Conservation (phyloP, 2,113 vertebrate genomes). For the Spea bombifrons region DNA sequence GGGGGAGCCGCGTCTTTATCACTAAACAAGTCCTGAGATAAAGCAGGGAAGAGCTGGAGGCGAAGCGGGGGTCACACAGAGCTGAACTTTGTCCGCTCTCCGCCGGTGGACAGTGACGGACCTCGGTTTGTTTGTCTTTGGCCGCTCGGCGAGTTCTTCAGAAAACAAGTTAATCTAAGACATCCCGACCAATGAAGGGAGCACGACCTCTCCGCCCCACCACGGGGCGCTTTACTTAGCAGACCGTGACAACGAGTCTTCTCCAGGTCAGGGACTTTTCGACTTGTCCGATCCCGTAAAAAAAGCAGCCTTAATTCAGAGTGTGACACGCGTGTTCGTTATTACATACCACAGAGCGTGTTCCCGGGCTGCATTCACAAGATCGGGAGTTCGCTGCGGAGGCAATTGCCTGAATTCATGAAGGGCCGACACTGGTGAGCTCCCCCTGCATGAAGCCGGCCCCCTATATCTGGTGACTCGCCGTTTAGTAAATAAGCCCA, state of each 20-base stretch:
- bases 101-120: neutral
- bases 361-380: too few species aligned
- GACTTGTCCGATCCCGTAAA: too few species aligned
- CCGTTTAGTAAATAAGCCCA: too few species aligned
- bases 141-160: neutral
- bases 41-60: neutral
- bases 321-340: too few species aligned
- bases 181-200: neutral
- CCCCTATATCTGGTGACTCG: too few species aligned
- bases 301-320: too few species aligned
- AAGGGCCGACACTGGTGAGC: too few species aligned
- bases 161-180: neutral
- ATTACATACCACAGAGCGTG: too few species aligned
- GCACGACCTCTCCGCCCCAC: neutral
- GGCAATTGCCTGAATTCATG: too few species aligned
- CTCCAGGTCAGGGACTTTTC: too few species aligned
- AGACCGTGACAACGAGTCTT: neutral
- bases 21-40: constrained; percentile 16
- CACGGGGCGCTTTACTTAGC: neutral
- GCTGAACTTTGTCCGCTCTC: constrained; percentile 17
- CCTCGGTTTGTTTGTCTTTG: neutral
- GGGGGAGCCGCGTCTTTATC: constrained; percentile 6
- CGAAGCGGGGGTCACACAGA: neutral
- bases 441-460: too few species aligned
- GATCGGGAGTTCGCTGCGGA: too few species aligned